Percentiles rank a stretch among this genome's conserved stretches.
Evolutionary conservation across 2,797 vertebrate species (phyloP).

Genomic region (Chaenodraco wilsoni): DNA sequence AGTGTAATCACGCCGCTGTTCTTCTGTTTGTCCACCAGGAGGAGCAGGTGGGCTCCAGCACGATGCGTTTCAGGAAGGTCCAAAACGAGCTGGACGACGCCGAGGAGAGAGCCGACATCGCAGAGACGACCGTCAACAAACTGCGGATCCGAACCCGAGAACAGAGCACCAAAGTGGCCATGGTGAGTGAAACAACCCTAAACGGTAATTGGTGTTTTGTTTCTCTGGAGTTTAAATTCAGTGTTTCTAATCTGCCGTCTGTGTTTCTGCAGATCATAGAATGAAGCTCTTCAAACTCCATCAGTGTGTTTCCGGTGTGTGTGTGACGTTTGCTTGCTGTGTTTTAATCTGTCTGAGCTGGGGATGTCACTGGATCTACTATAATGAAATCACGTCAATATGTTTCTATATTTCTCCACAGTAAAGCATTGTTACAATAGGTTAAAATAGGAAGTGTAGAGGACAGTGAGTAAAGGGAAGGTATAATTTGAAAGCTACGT

Average conservation of each 20-base stretch:
- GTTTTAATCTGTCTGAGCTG: conserved; percentile 9
- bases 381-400: no score
- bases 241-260: neutral
- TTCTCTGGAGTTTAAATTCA: no score
- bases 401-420: no score
- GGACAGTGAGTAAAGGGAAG: no score
- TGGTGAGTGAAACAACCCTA: conserved; percentile 42
- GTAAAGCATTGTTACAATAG: no score
- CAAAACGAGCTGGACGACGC: conserved; percentile 93
- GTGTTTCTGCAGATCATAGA: conserved; percentile 59
- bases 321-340: conserved; percentile 28
- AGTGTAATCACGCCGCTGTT: neutral
- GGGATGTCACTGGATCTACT: no score
- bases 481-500: no score
- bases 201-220: no score
- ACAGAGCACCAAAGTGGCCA: conserved; percentile 63
- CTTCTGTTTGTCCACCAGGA: conserved; percentile 80
- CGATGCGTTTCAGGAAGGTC: conserved; percentile 89
- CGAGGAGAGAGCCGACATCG: conserved; percentile 91
- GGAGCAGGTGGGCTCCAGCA: conserved; percentile 89
- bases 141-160: conserved; percentile 85
- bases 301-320: neutral
- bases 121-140: conserved; percentile 92
- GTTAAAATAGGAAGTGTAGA: no score
- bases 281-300: conserved; percentile 37